A percentile compares a stretch with the other conserved stretches of the same genome.
Conservation (phyloP, 2,797 vertebrate species). For the Bovichtus variegatus region DNA sequence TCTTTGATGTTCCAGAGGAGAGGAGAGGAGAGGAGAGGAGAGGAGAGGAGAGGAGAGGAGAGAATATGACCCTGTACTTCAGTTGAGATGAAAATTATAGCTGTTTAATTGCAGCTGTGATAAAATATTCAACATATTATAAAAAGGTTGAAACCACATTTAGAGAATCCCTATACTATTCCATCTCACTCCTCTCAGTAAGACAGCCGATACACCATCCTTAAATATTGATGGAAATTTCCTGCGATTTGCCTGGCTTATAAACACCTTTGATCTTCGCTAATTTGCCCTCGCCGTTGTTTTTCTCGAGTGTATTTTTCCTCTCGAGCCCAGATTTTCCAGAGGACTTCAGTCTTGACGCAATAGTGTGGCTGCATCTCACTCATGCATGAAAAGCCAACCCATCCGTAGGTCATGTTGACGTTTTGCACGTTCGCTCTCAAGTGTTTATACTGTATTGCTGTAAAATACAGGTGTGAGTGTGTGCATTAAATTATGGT, state of each 20-base stretch:
- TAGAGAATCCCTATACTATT: constrained; percentile 34
- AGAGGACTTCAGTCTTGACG: constrained; percentile 1
- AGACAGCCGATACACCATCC: constrained; percentile 23
- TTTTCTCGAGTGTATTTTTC: constrained; percentile 15
- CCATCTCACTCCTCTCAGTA: constrained; percentile 2
- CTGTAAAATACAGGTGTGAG: background rate
- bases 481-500: constrained; percentile 34
- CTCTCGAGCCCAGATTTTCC: background rate
- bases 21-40: constrained; percentile 11
- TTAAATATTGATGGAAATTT: constrained; percentile 53
- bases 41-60: constrained; percentile 11
- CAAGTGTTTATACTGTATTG: background rate
- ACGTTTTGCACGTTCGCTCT: background rate
- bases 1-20: constrained; percentile 31
- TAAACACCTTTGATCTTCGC: constrained; percentile 35
- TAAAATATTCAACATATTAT: constrained; percentile 59
- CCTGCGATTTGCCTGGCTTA: constrained; percentile 28
- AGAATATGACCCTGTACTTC: constrained; percentile 12
- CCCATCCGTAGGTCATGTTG: constrained; percentile 18
- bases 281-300: constrained; percentile 23
- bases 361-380: background rate
- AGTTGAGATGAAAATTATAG: constrained; percentile 29
- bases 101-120: constrained; percentile 49
- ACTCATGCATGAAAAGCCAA: constrained; percentile 12
- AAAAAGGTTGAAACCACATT: constrained; percentile 52